Conservation (phyloP, 2,797 vertebrate genomes). For the Scomberomorus guttatus region DNA sequence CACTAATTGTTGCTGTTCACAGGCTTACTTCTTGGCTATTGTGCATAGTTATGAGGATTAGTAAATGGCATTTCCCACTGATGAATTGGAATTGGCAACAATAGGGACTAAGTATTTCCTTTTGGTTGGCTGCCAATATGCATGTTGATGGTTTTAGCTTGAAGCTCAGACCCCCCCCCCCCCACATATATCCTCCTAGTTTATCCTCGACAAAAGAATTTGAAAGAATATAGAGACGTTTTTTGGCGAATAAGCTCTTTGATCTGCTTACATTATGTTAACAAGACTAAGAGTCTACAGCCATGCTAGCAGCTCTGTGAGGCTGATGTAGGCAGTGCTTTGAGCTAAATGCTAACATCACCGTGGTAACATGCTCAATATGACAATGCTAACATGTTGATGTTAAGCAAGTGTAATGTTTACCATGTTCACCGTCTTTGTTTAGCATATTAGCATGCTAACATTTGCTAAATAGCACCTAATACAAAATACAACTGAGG, state of each 20-base stretch:
- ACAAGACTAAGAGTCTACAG: no score
- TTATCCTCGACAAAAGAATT: neutral
- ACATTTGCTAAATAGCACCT: no score
- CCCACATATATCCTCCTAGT: neutral
- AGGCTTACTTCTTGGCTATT: constrained; percentile 39
- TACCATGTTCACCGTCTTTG: no score
- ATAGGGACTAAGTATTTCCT: constrained; percentile 68
- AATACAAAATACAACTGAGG: no score
- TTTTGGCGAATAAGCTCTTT: neutral
- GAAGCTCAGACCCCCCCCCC: neutral
- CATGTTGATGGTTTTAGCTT: constrained; percentile 45
- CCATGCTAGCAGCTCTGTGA: no score
- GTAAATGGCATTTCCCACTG: constrained; percentile 67
- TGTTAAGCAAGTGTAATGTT: no score
- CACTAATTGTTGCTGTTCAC: constrained; percentile 37
- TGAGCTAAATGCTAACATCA: no score
- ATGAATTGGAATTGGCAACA: constrained; percentile 68
- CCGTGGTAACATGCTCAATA: no score
- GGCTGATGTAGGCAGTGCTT: no score
- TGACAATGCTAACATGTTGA: no score
- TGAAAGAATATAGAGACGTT: constrained; percentile 2
- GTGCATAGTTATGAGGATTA: constrained; percentile 64
- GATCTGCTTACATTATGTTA: neutral
- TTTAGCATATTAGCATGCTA: no score
- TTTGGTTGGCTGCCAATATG: constrained; percentile 58